These are phyloP conservation scores for Ceyx margarethae DNA, from an alignment of 2,113 vertebrate species.

Conservation along the genomic window DNA sequence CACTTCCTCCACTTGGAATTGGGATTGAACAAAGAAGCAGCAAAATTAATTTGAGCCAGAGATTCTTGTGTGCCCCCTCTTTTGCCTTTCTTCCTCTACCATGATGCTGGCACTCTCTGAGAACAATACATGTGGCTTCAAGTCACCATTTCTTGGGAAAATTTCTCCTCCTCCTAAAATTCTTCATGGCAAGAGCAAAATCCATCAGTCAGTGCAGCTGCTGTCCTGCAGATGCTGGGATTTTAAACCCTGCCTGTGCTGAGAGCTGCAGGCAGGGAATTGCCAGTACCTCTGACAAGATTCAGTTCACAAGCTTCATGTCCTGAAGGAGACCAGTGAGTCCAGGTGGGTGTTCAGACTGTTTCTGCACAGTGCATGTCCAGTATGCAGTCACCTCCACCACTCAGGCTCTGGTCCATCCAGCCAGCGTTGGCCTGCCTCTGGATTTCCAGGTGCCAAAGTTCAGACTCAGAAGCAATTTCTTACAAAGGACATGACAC, in stretches of 20 bases:
- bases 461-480: not conserved
- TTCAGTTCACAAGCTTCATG: not conserved
- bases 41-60: conserved; percentile 11
- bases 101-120: not conserved
- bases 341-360: not conserved
- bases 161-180: not conserved
- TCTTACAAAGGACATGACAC: not conserved
- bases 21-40: conserved; percentile 37
- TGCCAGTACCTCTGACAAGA: not conserved
- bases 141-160: not conserved
- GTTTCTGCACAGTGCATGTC: not conserved
- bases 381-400: not conserved
- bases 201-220: not conserved
- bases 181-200: not conserved
- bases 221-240: not conserved
- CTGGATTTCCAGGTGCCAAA: not conserved
- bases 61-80: conserved; percentile 24
- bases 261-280: not conserved
- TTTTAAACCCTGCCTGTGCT: not conserved
- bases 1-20: conserved; percentile 53
- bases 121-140: conserved; percentile 7
- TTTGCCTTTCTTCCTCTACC: conserved; percentile 50
- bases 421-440: not conserved
- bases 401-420: not conserved
- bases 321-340: not conserved